Conservation (phyloP, 2,113 vertebrate species). For the human (Homo sapiens) region GRCh38 chr9:114100001-114100500, state of each 20-base stretch:
- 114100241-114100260: not conserved
- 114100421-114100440: not conserved
- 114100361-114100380: not conserved
- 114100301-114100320: not conserved
- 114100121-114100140: not conserved
- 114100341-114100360: not conserved
- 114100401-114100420: not conserved
- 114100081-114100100: not conserved
- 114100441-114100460: not conserved
- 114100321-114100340: not conserved
- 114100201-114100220: not conserved
- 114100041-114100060: not conserved
- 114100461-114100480: not conserved
- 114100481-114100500: not conserved
- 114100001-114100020: not conserved
- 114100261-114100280: not conserved
- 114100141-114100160: not conserved
- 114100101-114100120: not conserved
- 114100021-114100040: not conserved
- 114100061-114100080: not conserved
- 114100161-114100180: not conserved
- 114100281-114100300: not conserved
- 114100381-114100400: not conserved
- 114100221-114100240: not conserved
- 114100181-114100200: not conserved